Evolutionary conservation across 2,888 invertebrate species (phyloP).

Genomic region (Acanthosoma haemorrhoidale): DNA sequence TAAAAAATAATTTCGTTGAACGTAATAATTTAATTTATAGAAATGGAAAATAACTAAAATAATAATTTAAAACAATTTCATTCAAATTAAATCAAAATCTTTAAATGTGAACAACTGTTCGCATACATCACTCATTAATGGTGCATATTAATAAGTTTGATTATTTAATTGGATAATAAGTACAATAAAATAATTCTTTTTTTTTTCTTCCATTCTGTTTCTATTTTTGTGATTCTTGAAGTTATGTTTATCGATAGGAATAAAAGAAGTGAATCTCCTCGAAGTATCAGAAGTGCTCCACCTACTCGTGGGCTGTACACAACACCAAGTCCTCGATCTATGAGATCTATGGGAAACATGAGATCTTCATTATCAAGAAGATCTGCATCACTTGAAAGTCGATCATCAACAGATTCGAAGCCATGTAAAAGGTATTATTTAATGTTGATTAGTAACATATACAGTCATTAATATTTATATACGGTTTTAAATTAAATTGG

Average conservation of each 20-base stretch:
- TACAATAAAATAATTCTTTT: neutral
- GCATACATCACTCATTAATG: too few relatives aligned
- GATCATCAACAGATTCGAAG: constrained; percentile 79
- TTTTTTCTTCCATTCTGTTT: neutral
- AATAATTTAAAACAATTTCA: neutral
- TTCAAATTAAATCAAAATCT: neutral
- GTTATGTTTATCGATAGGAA: constrained; percentile 1
- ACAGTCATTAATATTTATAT: too few relatives aligned
- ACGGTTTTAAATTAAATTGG: too few relatives aligned
- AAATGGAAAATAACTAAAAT: too few relatives aligned
- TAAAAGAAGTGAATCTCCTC: constrained; percentile 51
- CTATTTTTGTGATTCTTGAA: neutral
- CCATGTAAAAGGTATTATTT: constrained; percentile 62
- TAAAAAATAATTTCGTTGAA: too few relatives aligned
- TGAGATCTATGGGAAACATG: constrained; percentile 58
- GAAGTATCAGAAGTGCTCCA: constrained; percentile 76
- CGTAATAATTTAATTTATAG: too few relatives aligned
- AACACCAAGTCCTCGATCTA: constrained; percentile 62
- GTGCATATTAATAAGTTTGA: too few relatives aligned
- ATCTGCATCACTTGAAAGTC: constrained; percentile 77
- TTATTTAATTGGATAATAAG: neutral
- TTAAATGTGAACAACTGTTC: neutral
- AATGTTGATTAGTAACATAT: neutral
- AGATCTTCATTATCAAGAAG: constrained; percentile 41
- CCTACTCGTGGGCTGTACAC: constrained; percentile 71